These are phyloP conservation scores for Aurelia aurita DNA, from an alignment of 30 jellyfish, hydroid and myxozoan species.

Conservation along the genomic window DNA sequence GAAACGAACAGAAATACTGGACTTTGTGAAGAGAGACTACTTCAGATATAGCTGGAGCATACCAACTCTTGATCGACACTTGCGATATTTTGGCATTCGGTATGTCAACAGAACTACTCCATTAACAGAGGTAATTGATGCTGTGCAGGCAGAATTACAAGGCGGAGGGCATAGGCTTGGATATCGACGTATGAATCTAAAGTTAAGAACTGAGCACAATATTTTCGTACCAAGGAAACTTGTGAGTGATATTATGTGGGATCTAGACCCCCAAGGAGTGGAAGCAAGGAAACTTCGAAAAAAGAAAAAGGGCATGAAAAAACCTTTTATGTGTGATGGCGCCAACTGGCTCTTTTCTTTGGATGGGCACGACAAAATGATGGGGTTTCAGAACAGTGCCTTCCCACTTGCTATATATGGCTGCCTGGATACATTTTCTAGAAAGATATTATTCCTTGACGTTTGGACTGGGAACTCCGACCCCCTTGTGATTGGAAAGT, in stretches of 20 bases:
- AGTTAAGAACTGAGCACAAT: conserved; percentile 11
- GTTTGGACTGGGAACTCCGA: conserved; percentile 39
- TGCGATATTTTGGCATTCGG: conserved; percentile 30
- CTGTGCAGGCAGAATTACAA: conserved; percentile 22
- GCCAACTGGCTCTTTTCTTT: conserved; percentile 45
- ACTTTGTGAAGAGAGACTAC: conserved; percentile 63
- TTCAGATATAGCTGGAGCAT: conserved; percentile 74
- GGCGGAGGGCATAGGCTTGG: too few species aligned
- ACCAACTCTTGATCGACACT: conserved; percentile 68
- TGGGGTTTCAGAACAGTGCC: conserved; percentile 62
- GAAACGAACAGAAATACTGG: conserved; percentile 58
- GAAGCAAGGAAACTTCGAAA: conserved; percentile 28
- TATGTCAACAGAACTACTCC: conserved; percentile 54
- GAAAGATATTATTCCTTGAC: conserved; percentile 32
- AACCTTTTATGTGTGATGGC: conserved; percentile 27
- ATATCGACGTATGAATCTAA: conserved; percentile 10
- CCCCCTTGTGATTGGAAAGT: conserved; percentile 51
- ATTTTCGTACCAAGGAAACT: conserved; percentile 32
- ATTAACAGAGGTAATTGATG: conserved; percentile 23
- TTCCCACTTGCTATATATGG: conserved; percentile 71
- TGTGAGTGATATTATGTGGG: conserved; percentile 4
- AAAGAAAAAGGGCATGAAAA: conserved; percentile 31
- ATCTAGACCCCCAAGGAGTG: conserved; percentile 23
- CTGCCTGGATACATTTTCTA: conserved; percentile 54
- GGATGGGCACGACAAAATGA: conserved; percentile 66